Conservation (phyloP, 2,113 vertebrate genomes). For the Ibidorhyncha struthersii region DNA sequence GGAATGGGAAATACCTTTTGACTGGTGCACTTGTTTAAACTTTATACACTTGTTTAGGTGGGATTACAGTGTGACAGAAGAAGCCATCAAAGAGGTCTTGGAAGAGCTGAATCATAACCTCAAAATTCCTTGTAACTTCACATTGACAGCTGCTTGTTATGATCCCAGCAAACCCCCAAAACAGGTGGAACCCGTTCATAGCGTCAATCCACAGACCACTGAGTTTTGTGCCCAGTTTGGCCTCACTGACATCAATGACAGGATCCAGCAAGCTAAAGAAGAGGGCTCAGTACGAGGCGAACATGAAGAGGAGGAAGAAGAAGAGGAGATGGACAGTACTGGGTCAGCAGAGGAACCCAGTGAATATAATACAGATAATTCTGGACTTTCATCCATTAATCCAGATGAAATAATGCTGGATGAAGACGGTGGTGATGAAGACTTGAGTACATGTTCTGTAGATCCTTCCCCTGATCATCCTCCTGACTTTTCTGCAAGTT, state of each 20-base stretch:
- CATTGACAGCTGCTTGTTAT: slow-evolving; percentile 80
- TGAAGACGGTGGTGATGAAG: slow-evolving; percentile 86
- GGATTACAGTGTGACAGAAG: slow-evolving; percentile 90
- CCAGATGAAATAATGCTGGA: slow-evolving; percentile 96
- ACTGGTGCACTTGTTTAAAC: not conserved
- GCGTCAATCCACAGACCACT: slow-evolving; percentile 92
- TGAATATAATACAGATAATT: slow-evolving; percentile 89
- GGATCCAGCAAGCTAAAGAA: slow-evolving; percentile 75
- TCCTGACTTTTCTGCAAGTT: slow-evolving; percentile 66
- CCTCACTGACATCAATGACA: slow-evolving; percentile 87
- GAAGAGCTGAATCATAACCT: slow-evolving; percentile 85
- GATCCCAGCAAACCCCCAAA: slow-evolving; percentile 82
- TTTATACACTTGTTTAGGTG: slow-evolving; percentile 76
- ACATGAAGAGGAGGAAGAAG: slow-evolving; percentile 73
- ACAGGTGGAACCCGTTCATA: slow-evolving; percentile 74
- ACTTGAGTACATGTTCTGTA: slow-evolving; percentile 55
- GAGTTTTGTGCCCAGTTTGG: slow-evolving; percentile 91
- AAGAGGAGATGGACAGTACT: slow-evolving; percentile 75
- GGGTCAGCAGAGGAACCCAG: slow-evolving; percentile 87
- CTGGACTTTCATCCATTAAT: slow-evolving; percentile 84
- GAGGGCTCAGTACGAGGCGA: slow-evolving; percentile 43
- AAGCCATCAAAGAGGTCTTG: slow-evolving; percentile 84
- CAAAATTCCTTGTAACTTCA: slow-evolving; percentile 89
- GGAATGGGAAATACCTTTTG: not conserved
- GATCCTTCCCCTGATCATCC: slow-evolving; percentile 74